Conservation (phyloP, 2,797 vertebrate genomes). For the Sebastes iracundus region DNA sequence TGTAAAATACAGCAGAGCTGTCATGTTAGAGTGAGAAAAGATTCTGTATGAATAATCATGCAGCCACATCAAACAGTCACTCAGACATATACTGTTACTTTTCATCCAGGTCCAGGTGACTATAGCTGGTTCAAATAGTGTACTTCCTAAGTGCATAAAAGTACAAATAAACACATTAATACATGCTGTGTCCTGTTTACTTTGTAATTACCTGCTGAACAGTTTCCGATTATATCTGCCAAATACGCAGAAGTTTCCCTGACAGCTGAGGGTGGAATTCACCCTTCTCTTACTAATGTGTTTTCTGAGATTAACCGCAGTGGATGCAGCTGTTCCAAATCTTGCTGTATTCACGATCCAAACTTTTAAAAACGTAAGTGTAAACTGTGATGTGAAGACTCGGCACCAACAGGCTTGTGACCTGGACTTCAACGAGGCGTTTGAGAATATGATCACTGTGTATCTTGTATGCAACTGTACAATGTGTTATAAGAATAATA, state of each 20-base stretch:
- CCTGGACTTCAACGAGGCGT: not conserved
- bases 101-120: not conserved
- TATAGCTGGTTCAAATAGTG: not conserved
- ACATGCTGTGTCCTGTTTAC: conserved; percentile 45
- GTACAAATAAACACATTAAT: conserved; percentile 24
- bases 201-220: conserved; percentile 45
- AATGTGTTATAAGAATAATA: not conserved
- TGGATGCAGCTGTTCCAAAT: conserved; percentile 10
- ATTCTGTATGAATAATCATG: not conserved
- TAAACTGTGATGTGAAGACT: not conserved
- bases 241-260: conserved; percentile 39
- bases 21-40: not conserved
- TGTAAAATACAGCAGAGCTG: not conserved
- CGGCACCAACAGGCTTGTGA: not conserved
- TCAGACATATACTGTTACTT: not conserved
- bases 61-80: not conserved
- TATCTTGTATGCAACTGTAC: not conserved
- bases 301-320: conserved; percentile 35
- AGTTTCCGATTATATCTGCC: conserved; percentile 36
- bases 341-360: not conserved
- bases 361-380: not conserved
- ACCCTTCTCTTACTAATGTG: conserved; percentile 27
- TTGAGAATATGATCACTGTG: not conserved
- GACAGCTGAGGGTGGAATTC: conserved; percentile 21
- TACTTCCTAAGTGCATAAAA: conserved; percentile 16